Base-by-base conservation (phyloP, 1,140 invertebrate genomes). In the Drosophila oshimai region DNA sequence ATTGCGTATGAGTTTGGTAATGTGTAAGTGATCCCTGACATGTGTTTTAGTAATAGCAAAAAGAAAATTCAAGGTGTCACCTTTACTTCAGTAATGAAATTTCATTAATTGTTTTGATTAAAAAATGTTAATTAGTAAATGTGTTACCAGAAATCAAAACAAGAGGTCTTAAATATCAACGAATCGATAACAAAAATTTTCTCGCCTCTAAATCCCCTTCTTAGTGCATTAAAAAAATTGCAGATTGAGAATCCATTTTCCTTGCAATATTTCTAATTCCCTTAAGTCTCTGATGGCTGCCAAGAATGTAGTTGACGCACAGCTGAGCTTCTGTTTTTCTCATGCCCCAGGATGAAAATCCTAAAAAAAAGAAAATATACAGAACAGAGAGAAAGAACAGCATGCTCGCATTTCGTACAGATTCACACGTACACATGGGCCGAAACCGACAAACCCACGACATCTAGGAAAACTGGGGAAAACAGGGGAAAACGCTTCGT, bases 351-450 rank as follows among this genome's bases (percentile, higher is more conserved):
- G 18, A 44, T 15, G 57, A 28, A 37, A 46, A 41, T 33, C n/a
- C n/a, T 31, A 29, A 54, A 44, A 71, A 74, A 61, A 26, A 29
- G 50, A 44, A 71, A 74, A 61, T 67, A 81, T 37, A 51, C 49
- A 49, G 44, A 39, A 51, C 51, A 79, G 22, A 55, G 28, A 62
- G 53, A 65, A 49, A 67, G 47, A 37, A 47, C 44, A 67, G 61
- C 49, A 53, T 36, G 53, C 58, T 53, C 37, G 54, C 53, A 73
- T 61, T 70, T 67, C 61, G 58, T 57, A 28, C 50, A 74, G 64
- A 75, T 64, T 75, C 55, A 79, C 80, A 84, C 80, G 80, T 79
- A 72, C 75, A 64, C 65, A 46, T 49, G 64, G 47, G 74, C 60
- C 74, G 79, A 84, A 71, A 84, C 50, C 57, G 58, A 42, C 69